Conservation (phyloP, 2,888 invertebrate genomes). For the Steinernema carpocapsae region DNA sequence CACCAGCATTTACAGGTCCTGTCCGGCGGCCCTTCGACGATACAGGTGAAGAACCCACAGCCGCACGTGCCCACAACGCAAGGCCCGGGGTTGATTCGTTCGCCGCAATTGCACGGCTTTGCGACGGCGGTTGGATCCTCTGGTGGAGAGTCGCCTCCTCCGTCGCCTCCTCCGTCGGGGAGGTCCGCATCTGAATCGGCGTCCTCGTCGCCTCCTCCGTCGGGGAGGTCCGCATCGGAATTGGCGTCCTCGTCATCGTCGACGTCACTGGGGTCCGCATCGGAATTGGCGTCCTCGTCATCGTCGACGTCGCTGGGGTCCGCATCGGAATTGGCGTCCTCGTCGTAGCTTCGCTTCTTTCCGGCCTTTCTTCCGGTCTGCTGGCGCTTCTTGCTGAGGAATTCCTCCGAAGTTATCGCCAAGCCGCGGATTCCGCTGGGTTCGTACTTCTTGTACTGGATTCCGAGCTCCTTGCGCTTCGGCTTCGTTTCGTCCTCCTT, state of each 20-base stretch:
- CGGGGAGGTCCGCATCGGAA: conserved; percentile 35
- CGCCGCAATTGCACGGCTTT: too few relatives aligned
- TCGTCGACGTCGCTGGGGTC: conserved; percentile 72
- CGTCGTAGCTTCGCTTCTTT: conserved; percentile 61
- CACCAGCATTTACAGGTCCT: too few relatives aligned
- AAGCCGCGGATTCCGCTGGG: conserved; percentile 55
- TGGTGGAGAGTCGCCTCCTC: too few relatives aligned
- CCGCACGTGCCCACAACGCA: too few relatives aligned
- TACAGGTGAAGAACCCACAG: too few relatives aligned
- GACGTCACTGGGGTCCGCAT: conserved; percentile 34
- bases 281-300: conserved; percentile 44
- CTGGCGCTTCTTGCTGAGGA: conserved; percentile 52
- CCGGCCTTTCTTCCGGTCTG: conserved; percentile 64
- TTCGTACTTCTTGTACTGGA: conserved; percentile 38
- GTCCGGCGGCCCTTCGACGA: too few relatives aligned
- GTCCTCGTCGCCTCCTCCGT: conserved; percentile 37
- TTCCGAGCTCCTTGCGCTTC: conserved; percentile 51
- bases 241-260: conserved; percentile 40
- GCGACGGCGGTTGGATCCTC: too few relatives aligned
- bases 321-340: conserved; percentile 66
- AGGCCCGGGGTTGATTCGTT: too few relatives aligned
- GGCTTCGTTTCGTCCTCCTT: conserved; percentile 21
- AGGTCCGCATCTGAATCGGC: conserved; percentile 45
- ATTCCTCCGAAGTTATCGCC: conserved; percentile 56
- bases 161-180: too few relatives aligned